phyloP scores from a whole-genome alignment of 2,888 invertebrate species.

The Aspidiotus rigidus region DNA sequence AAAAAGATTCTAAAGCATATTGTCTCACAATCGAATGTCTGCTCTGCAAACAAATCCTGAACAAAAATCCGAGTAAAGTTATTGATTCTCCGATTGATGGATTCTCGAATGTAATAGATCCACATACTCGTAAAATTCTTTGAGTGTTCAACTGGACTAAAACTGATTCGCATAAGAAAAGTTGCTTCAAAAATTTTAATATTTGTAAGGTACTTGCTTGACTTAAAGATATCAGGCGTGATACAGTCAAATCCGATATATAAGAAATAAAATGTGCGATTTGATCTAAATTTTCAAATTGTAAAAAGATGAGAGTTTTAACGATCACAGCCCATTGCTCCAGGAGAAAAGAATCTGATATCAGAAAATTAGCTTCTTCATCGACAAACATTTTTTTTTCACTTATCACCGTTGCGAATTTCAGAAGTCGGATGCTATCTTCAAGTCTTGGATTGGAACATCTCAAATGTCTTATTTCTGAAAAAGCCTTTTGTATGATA shows the following conservation, averaged over 20 bases:
- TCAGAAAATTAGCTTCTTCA: not conserved
- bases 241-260: not conserved
- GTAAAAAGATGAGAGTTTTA: not conserved
- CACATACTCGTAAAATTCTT: not conserved
- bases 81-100: not conserved
- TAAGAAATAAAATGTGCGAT: not conserved
- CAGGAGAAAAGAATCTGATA: not conserved
- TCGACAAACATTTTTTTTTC: not conserved
- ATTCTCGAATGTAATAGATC: not conserved
- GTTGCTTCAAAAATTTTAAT: not conserved
- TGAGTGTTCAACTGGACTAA: not conserved
- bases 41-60: not conserved
- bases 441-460: not conserved
- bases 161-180: constrained; percentile 6
- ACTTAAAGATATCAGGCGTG: too few species aligned
- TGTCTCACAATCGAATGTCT: constrained; percentile 4
- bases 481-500: not conserved
- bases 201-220: not conserved
- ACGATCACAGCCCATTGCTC: not conserved
- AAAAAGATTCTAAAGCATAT: constrained; percentile 10
- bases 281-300: constrained; percentile 1
- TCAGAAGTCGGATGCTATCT: not conserved
- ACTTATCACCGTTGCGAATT: not conserved
- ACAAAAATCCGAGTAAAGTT: not conserved
- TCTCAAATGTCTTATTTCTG: not conserved